phyloP scores from a whole-genome alignment of 2,888 invertebrate species.

The Lydus trimaculatus region DNA sequence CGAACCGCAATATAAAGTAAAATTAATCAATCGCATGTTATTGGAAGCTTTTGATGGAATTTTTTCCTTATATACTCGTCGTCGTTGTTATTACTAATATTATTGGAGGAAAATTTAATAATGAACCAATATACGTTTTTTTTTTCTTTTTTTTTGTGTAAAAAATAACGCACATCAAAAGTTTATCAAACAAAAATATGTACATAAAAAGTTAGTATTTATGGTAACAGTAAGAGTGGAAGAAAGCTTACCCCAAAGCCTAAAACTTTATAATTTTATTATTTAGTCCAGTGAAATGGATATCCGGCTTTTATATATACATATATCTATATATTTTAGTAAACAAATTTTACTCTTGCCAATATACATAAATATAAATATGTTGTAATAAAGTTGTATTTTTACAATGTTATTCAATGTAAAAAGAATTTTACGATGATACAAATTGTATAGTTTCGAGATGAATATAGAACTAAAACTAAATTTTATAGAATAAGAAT shows the following conservation, averaged over 20 bases:
- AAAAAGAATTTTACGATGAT: not conserved
- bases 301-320: not conserved
- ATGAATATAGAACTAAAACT: no score
- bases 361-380: not conserved
- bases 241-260: not conserved
- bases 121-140: not conserved
- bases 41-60: not conserved
- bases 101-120: not conserved
- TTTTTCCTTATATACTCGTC: not conserved
- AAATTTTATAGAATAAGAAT: no score
- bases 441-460: not conserved
- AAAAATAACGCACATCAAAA: not conserved
- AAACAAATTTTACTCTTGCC: not conserved
- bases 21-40: not conserved
- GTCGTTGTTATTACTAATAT: not conserved
- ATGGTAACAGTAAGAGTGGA: not conserved
- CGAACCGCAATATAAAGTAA: not conserved
- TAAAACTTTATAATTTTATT: conserved; percentile 7
- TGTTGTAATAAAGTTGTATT: not conserved
- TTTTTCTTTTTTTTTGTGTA: not conserved
- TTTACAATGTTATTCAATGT: not conserved
- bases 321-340: no score
- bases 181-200: not conserved
- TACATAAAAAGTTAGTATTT: not conserved
- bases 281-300: not conserved